Evolutionary conservation across 2,888 invertebrate species (phyloP).

Genomic region (Harpalus rufipes): DNA sequence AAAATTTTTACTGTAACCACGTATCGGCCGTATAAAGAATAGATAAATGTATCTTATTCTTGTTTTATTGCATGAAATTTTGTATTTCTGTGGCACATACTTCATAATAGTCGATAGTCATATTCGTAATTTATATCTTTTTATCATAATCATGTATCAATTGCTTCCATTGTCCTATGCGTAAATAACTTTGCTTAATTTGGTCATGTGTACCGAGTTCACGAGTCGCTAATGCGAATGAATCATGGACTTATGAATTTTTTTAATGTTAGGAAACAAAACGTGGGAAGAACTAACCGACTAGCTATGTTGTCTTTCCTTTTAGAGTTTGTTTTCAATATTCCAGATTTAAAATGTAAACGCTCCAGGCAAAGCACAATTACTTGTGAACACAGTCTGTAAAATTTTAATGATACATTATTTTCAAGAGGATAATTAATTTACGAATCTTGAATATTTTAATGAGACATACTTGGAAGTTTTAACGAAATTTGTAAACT

Average conservation of each 20-base stretch:
- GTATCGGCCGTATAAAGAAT: too few relatives aligned
- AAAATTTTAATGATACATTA: constrained; percentile 53
- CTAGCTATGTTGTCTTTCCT: constrained; percentile 55
- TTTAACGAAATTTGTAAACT: constrained; percentile 35
- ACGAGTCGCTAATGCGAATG: constrained; percentile 37
- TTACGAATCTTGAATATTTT: constrained; percentile 44
- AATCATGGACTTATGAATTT: constrained; percentile 24
- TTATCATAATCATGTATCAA: too few relatives aligned
- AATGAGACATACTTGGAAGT: constrained; percentile 47
- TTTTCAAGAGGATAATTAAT: constrained; percentile 42
- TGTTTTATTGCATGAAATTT: too few relatives aligned
- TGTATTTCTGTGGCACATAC: too few relatives aligned
- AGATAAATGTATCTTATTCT: too few relatives aligned
- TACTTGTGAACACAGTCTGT: constrained; percentile 42
- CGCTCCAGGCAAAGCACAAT: constrained; percentile 45
- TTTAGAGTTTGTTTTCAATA: constrained; percentile 58
- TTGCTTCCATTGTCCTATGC: neutral
- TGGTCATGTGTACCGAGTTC: neutral
- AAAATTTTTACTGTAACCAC: too few relatives aligned
- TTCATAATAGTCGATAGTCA: neutral
- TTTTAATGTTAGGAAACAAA: constrained; percentile 50
- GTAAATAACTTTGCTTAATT: constrained; percentile 13
- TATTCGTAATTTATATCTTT: neutral
- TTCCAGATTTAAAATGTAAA: constrained; percentile 49
- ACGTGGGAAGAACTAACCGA: constrained; percentile 55